Base-by-base conservation (phyloP, 2,888 invertebrate genomes). In the Ormyrus rosae region DNA sequence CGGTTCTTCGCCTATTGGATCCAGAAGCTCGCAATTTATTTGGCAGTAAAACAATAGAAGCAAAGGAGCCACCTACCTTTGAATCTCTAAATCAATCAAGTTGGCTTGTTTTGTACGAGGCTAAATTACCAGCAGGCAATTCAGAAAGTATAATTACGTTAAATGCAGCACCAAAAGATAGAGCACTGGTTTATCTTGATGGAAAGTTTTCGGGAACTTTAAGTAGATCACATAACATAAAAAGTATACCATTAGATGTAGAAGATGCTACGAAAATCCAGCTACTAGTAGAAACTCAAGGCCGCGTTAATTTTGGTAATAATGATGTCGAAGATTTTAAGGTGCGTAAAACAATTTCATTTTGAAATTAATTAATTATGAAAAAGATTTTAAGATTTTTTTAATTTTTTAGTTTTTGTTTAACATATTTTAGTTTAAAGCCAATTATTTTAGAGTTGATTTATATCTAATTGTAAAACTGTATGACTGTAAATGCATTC, bases 221-320 rank as follows among this genome's bases (percentile, higher is more conserved):
- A 6, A 89, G 89, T 64, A 87, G 90, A 61, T 84, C 82, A 1
- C 82, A 85, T 7, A 84, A 85, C 6, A 78, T 84, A 2, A 85
- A 84, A 69, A 78, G 83, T 6, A 5, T 89, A 6, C 13, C 78
- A 0, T 58, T 90, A 9, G 69, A 76, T 51, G 68, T 71, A 4
- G 69, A 76, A 5, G 84, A 76, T 0, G 81, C 67, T 10, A 81
- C 78, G 0, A 81, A 92, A 64, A 90, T 91, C 61, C 61, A 81
- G 55, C 80, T 93, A 9, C 85, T 94, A 0, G 91, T 92, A 2
- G 97, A 98, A 91, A 96, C 95, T 89, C 96, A 96, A 92, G 98
- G 97, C 8, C 93, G 97, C 72, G 93, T 96, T 67, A 96, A 96
- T 89, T 96, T 91, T 86, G 94, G 94, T 65, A 81, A 86, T 75